Evolutionary conservation across 2,888 invertebrate species (phyloP), one percentile per base, ranked within the genome.

Genomic region (Athripsodes cinereus): DNA sequence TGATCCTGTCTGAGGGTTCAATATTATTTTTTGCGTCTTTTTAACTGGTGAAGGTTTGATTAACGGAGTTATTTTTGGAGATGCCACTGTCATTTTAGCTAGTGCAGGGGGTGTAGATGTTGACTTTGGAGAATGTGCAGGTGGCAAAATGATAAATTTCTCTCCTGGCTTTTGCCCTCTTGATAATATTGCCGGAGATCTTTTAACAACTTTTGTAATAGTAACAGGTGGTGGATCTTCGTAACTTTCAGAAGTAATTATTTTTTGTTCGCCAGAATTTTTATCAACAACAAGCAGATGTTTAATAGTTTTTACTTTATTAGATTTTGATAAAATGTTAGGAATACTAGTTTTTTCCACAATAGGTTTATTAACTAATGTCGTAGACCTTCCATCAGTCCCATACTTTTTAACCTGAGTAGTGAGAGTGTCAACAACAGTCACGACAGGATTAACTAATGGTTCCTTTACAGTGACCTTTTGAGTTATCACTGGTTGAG

Each of bases 201-300:
- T 35, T 40, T 62, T 53, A 26, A 52, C 31, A 18, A 54, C 40
- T 34, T 55, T 58, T 1, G 49, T 22, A 16, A 52, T 21, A 16
- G 19, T 35, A 26, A 19, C 18, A 2, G 19, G n/a, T n/a, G 13
- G 48, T 6, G 11, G 10, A 3, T 57, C 57, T 19, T 58, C 48
- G 11, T 22, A 10, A 11, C 54, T 54, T 20, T 57, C 55, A 2
- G 53, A 31, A 73, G 78, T 74, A 16, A 78, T 74, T 53, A 78
- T 71, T 67, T 78, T 78, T 65, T 78, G 76, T 63, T 78, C 77
- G 0, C 75, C 78, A 11, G 76, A 76, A 19, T 72, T 68, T 65
- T 78, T 78, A 65, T 78, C 78, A 57, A 78, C 74, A 10, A 78
- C 71, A 57, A 79, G 65, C 72, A 78, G 74, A 31, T 76, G 75